Base-by-base conservation (phyloP, 2,113 vertebrate species). In the Etheostoma spectabile region DNA sequence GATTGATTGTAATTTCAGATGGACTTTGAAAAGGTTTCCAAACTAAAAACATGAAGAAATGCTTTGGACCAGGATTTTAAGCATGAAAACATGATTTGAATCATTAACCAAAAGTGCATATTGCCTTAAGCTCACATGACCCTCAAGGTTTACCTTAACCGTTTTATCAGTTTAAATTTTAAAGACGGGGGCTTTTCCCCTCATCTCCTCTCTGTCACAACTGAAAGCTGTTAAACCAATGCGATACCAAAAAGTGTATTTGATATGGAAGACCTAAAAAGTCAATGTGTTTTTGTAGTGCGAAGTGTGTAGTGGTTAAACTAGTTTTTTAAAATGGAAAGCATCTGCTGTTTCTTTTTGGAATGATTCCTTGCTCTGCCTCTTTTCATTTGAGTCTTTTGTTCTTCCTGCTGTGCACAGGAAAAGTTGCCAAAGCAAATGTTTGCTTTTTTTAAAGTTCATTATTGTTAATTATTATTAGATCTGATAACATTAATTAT, bases 181-280 rank as follows among this genome's bases (percentile, higher is more conserved):
- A 67, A 62, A 52, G 38, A 74, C 13, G 4, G 12, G 24, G 21
- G 14, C 18, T 19, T 52, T 24, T 21, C 57, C 60, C 79, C 42
- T 68, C 51, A 5, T 70, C n/a, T 57, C 21, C 14, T 61, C 3
- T 70, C 52, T 68, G 64, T 71, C 73, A 53, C 33, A 80, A 67
- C 61, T 68, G 27, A 88, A 75, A 89, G 69, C 79, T 84, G 56
- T 85, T 38, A 79, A 88, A 72, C 53, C 42, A 82, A 84, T 51
- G 27, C 56, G 78, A 92, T 90, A 87, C 91, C 87, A 93, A 94
- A 94, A 92, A 90, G 74, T 89, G 74, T 77, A 76, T 89, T 92
- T 88, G 70, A 87, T 55, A 61, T 30, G 42, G 83, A 85, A 84
- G 74, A 85, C 64, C 19, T 57, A 38, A 73, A 71, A 62, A 61